phyloP scores from a whole-genome alignment of 37 sponge, comb jelly and placozoan genomes.

The Geodia barretti region DNA sequence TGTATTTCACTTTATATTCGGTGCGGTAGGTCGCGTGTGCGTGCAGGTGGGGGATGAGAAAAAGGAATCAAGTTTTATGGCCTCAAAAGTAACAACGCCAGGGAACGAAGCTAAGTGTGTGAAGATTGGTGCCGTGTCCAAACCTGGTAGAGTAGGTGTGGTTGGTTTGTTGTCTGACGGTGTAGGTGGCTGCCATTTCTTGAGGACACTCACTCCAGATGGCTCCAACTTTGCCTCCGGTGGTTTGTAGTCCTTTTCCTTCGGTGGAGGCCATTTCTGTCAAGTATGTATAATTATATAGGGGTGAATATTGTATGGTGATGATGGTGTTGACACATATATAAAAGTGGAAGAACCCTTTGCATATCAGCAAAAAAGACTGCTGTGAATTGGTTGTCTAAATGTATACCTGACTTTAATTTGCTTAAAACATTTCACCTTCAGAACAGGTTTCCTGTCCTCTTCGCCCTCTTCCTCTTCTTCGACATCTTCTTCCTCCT shows the following conservation, averaged over 20 bases:
- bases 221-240: not conserved
- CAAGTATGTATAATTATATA: not conserved
- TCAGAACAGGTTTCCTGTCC: conserved; percentile 8
- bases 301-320: no score
- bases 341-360: not conserved
- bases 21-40: no score
- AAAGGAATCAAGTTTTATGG: no score
- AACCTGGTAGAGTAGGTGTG: not conserved
- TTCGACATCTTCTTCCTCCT: conserved; percentile 26
- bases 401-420: not conserved
- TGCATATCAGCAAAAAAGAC: not conserved
- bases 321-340: not conserved
- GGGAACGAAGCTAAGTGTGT: no score
- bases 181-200: not conserved
- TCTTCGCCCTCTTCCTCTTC: conserved; percentile 12
- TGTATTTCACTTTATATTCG: no score
- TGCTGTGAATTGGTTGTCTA: not conserved
- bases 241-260: not conserved
- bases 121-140: not conserved
- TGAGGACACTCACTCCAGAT: conserved; percentile 1
- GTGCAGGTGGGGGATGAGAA: no score
- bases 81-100: no score
- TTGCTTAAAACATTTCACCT: not conserved
- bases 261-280: conserved; percentile 2
- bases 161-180: not conserved